Evolutionary conservation across 2,888 invertebrate species (phyloP), one percentile per base, ranked within the genome.

Genomic region (Maniola hyperantus): DNA sequence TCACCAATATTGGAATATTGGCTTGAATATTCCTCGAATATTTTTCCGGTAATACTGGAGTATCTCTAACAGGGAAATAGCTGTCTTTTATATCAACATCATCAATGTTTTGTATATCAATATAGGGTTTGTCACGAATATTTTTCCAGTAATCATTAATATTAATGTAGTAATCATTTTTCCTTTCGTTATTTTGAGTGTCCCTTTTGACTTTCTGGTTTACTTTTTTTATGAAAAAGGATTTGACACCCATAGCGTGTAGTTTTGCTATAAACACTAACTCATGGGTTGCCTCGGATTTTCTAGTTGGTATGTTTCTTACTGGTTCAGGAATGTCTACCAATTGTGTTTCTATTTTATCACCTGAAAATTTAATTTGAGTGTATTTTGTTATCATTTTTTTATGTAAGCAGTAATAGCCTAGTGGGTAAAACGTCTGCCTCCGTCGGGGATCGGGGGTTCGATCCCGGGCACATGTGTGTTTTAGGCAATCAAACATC

Each of bases 251-350:
- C 0, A 96, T 82, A 0, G 96, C 95, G 1, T 97, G 77, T 4
- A 94, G 82, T 5, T 83, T 76, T 0, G 95, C 95, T n/a, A 93
- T 76, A 80, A 98, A 97, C 0, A 97, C 88, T 0, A 97, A 81
- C 75, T 97, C 97, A 74, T 93, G 91, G 0, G 89, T 93, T 0
- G 97, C 96, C 2, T 73, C 79, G 0, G 96, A 95, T 0, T 77
- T 64, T 44, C 97, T 88, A 44, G 95, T 96, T 0, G 90, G 89
- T 44, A 97, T 93, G 0, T 84, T 80, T 39, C 79, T 70, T 0
- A 97, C 89, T 0, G 88, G 72, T 0, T 84, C 77, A 0, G 96
- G 93, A 68, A 97, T 89, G 0, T 95, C 94, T 0, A 96, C 87
- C 0, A 95, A 71, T 82, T 98, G 94, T 55, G 93, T 82, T 0